These are phyloP conservation scores for Eupelmus urozonus DNA, from an alignment of 2,888 invertebrate species.

Conservation along the genomic window DNA sequence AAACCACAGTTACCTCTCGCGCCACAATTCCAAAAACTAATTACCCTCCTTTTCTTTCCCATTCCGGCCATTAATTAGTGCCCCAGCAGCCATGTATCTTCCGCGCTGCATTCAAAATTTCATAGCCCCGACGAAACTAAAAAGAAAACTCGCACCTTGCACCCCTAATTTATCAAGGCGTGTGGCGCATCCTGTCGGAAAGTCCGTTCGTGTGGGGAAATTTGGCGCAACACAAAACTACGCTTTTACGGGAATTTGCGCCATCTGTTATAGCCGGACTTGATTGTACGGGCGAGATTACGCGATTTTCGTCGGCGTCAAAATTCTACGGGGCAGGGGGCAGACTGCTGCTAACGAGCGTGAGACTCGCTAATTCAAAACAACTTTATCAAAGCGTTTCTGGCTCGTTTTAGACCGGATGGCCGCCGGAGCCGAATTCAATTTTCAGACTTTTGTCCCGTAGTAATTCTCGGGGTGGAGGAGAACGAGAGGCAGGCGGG, in stretches of 20 bases:
- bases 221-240: background rate
- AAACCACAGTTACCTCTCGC: too few relatives aligned
- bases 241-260: background rate
- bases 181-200: background rate
- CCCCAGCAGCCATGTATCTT: too few relatives aligned
- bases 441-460: slow-evolving; percentile 47
- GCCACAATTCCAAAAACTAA: too few relatives aligned
- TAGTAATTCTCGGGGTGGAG: slow-evolving; percentile 7
- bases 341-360: slow-evolving; percentile 35
- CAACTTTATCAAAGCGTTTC: slow-evolving; percentile 56
- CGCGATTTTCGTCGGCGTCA: slow-evolving; percentile 47
- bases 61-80: too few relatives aligned
- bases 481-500: background rate
- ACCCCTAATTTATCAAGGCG: background rate
- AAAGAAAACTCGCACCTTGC: slow-evolving; percentile 55
- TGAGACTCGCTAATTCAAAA: slow-evolving; percentile 48
- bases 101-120: too few relatives aligned
- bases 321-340: slow-evolving; percentile 26
- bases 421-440: slow-evolving; percentile 21
- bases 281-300: slow-evolving; percentile 46
- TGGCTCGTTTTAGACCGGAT: slow-evolving; percentile 15
- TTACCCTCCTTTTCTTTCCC: too few relatives aligned
- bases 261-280: slow-evolving; percentile 1
- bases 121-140: too few relatives aligned
- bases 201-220: slow-evolving; percentile 3